Base-by-base conservation (phyloP, 2,113 vertebrate genomes). In the Spea bombifrons region DNA sequence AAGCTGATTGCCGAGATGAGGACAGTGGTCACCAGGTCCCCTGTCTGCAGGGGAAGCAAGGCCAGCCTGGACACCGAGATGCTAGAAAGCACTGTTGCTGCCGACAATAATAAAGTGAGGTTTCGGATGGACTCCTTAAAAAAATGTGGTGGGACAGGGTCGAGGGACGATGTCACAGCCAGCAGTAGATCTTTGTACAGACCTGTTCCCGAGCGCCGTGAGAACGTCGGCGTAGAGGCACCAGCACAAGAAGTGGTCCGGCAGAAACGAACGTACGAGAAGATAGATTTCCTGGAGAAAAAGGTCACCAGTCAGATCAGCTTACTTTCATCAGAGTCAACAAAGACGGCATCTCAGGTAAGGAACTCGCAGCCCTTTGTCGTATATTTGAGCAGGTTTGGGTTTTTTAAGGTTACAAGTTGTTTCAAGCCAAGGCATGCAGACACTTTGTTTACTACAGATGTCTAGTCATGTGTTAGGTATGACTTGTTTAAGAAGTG, bases 241-340 rank as follows among this genome's bases (percentile, higher is more conserved):
- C 50, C 80, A 44, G 63, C 75, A 3, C 83, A 82, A 71, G 94
- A 96, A 48, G 84, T 89, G 45, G 83, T 92, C 47, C 89, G 95
- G 44, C 94, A 96, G 86, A 96, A 96, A 84, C 92, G 95, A 83
- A 94, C 94, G 10, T 95, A 93, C 83, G 95, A 96, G 84, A 96
- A 96, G 84, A 92, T 95, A 83, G 93, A 95, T 87, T 95, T 92
- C 66, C 86, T 96, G 86, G 94, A 95, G 86, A 92, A 94, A 89
- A 94, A 89, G 0, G 66, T 93, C 74, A 90, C 88, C n/a, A 91
- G 91, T 81, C 93, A 91, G 83, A 89, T 84, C 63, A 93, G 90
- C 76, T 84, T 93, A 80, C 88, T 92, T 53, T 93, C 90, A 0
- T 92, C 90, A 0, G 91, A 91, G 3, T 83, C 89, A 16, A 76